These are phyloP conservation scores for Myiothlypis chrysogaster DNA, from an alignment of 2,797 vertebrate genomes.

Conservation along the genomic window DNA sequence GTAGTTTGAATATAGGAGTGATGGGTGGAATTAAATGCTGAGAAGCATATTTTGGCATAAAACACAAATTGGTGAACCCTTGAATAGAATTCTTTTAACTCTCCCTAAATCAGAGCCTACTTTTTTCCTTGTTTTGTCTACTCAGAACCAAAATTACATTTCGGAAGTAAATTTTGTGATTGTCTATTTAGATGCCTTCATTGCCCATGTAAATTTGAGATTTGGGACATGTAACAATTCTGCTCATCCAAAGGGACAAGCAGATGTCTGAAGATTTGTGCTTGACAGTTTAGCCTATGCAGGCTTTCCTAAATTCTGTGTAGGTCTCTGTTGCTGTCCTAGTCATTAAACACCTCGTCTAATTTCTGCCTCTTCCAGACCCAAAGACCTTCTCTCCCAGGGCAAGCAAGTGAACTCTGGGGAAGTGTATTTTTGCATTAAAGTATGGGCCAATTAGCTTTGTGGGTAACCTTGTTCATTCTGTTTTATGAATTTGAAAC, in stretches of 20 bases:
- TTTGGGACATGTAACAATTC: background rate
- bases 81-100: background rate
- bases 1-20: background rate
- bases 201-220: background rate
- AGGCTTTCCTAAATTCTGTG: background rate
- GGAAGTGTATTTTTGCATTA: background rate
- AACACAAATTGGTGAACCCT: background rate
- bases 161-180: background rate
- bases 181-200: background rate
- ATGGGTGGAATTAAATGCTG: background rate
- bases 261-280: background rate
- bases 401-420: background rate
- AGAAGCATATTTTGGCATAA: background rate
- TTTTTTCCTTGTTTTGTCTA: background rate
- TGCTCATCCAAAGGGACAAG: background rate
- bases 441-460: background rate
- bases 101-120: background rate
- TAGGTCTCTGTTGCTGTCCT: background rate
- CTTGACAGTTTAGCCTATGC: background rate
- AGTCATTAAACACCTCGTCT: background rate
- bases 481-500: background rate
- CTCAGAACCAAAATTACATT: background rate
- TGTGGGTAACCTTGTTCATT: background rate
- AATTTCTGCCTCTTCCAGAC: background rate
- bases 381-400: background rate